Evolutionary conservation across 2,797 vertebrate species (phyloP), one percentile per base, ranked within the genome.

Genomic region (Molossus molossus): DNA sequence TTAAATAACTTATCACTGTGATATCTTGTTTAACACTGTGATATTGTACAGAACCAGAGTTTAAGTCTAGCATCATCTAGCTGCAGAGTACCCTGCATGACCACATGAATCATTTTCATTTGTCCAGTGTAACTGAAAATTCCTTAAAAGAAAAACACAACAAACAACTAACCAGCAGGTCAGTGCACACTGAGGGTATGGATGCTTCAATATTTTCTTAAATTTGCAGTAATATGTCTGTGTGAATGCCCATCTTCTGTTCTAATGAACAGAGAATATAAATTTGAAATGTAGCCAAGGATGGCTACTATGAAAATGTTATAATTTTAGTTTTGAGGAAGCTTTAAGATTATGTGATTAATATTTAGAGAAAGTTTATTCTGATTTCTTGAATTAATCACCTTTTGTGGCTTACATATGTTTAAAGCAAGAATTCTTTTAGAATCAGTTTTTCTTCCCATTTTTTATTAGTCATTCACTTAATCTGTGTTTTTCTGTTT

Each of bases 1-100:
- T 98, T 98, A 99, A 98, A 98, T 98, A 98, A 98, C 95, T 98
- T 98, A 98, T 97, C 97, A 96, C 96, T 97, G 37, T 98, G 97
- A 97, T 98, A 98, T 98, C 97, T 98, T 98, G 98, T 98, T 98
- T 98, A 98, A 96, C 97, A 97, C 95, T 98, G 97, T 98, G 98
- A 98, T 96, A 96, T 98, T 98, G 97, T 94, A 94, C 98, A 98
- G 98, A 98, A 89, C 98, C 97, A 97, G 97, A 98, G 96, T 97
- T 86, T 91, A 93, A 97, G 95, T 94, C 94, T 80, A 50, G 96
- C 91, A 87, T 96, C 96, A 96, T 97, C 93, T 97, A 72, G 93
- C 97, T 95, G 89, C 76, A 62, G 81, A 96, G 92, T 91, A 81
- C 92, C 96, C 93, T 97, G 82, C 8, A 8, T 86, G 93, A 87